Conservation (phyloP, 2,797 vertebrate species). For the Enteromius trimaculatus region DNA sequence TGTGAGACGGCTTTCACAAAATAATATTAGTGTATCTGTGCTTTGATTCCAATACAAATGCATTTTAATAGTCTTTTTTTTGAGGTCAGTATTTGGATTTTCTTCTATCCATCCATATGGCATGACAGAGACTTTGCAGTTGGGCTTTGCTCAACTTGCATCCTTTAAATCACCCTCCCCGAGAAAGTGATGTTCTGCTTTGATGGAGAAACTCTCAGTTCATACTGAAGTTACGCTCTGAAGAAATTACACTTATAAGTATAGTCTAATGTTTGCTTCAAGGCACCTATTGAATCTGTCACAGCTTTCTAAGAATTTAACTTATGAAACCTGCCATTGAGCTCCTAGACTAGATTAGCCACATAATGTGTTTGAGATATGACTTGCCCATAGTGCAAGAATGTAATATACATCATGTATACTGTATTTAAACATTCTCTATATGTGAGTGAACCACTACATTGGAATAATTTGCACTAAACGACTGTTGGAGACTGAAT, state of each 20-base stretch:
- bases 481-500: not conserved
- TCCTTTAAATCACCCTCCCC: slow-evolving; percentile 22
- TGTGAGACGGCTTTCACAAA: not conserved
- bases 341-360: not conserved
- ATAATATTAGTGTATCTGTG: not conserved
- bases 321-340: not conserved
- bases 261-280: not conserved
- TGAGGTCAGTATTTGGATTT: not conserved
- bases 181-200: slow-evolving; percentile 23
- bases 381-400: not conserved
- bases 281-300: slow-evolving; percentile 1
- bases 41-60: not conserved
- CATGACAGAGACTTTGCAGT: slow-evolving; percentile 25
- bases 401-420: not conserved
- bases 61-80: not conserved
- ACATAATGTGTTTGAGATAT: not conserved
- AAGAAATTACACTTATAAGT: not conserved
- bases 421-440: not conserved
- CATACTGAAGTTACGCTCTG: not conserved
- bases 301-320: not conserved
- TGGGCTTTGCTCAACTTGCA: slow-evolving; percentile 23
- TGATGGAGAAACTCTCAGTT: slow-evolving; percentile 1
- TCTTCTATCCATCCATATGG: slow-evolving; percentile 19
- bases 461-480: not conserved
- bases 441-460: not conserved